phyloP scores from a whole-genome alignment of 2,888 invertebrate species.

The Bombylius major region DNA sequence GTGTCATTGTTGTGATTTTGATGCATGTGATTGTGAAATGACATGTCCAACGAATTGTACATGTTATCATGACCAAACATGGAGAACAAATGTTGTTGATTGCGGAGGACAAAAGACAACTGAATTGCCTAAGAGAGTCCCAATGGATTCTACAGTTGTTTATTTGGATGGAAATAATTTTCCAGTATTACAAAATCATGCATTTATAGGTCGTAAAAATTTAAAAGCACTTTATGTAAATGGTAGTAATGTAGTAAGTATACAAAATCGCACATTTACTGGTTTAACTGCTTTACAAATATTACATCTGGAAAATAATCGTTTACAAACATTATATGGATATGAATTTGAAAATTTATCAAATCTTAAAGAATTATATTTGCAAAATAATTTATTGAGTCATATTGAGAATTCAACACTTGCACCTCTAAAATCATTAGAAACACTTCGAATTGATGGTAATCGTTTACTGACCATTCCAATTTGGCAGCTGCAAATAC shows the following conservation, averaged over 20 bases:
- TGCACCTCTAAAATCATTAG: constrained; percentile 61
- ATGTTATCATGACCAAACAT: constrained; percentile 89
- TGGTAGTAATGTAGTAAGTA: constrained; percentile 68
- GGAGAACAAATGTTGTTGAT: constrained; percentile 87
- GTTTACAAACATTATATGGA: constrained; percentile 64
- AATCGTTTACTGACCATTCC: constrained; percentile 71
- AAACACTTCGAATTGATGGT: constrained; percentile 69
- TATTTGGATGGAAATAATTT: constrained; percentile 86
- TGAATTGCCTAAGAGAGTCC: constrained; percentile 74
- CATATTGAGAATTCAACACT: constrained; percentile 72
- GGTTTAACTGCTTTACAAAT: constrained; percentile 70
- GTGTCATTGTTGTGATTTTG: constrained; percentile 93
- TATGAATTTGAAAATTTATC: constrained; percentile 78
- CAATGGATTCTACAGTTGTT: constrained; percentile 91
- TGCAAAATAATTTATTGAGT: constrained; percentile 73
- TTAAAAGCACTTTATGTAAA: constrained; percentile 78
- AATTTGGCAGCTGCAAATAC: constrained; percentile 53
- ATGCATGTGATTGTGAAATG: constrained; percentile 95
- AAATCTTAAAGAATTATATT: constrained; percentile 65
- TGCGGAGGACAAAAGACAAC: constrained; percentile 68
- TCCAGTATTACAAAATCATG: constrained; percentile 72
- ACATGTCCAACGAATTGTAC: constrained; percentile 88
- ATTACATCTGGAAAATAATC: constrained; percentile 76
- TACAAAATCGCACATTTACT: constrained; percentile 85
- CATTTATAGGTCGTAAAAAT: constrained; percentile 86